A percentile compares a stretch with the other conserved stretches of the same genome.
Evolutionary conservation across 1,140 invertebrate species (phyloP).

Genomic region (Ceratoteleas bidentatus): DNA sequence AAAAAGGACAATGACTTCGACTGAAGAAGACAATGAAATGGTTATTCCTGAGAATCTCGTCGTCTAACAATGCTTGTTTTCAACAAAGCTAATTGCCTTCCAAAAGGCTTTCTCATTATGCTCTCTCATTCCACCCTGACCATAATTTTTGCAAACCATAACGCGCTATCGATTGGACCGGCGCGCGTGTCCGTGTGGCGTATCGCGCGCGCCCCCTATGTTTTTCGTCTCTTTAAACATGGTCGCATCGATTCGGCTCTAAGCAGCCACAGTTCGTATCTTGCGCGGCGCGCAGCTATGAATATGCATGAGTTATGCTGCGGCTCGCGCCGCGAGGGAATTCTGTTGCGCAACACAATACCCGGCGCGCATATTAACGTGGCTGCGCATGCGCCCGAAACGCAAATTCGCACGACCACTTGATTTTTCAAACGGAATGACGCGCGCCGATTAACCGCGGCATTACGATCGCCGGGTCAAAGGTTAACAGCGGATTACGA

Average conservation of each 20-base stretch:
- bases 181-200: background rate
- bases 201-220: slow-evolving; percentile 5
- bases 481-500: slow-evolving; percentile 14
- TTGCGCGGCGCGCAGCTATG: too few relatives aligned
- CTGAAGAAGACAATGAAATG: too few relatives aligned
- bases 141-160: too few relatives aligned
- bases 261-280: slow-evolving; percentile 38
- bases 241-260: slow-evolving; percentile 20
- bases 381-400: too few relatives aligned
- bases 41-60: too few relatives aligned
- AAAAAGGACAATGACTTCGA: too few relatives aligned
- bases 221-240: slow-evolving; percentile 34
- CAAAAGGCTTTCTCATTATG: too few relatives aligned
- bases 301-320: slow-evolving; percentile 61
- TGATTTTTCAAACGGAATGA: too few relatives aligned
- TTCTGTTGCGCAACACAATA: slow-evolving; percentile 61
- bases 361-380: slow-evolving; percentile 57
- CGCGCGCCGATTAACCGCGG: background rate
- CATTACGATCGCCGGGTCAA: slow-evolving; percentile 8
- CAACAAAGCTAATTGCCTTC: too few relatives aligned
- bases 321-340: slow-evolving; percentile 39
- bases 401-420: too few relatives aligned
- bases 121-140: too few relatives aligned
- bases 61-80: too few relatives aligned
- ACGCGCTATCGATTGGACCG: slow-evolving; percentile 1